Percentiles rank a stretch among this genome's conserved stretches.
Evolutionary conservation across 2,888 invertebrate species (phyloP).

Genomic region (Caenorhabditis zanzibari): DNA sequence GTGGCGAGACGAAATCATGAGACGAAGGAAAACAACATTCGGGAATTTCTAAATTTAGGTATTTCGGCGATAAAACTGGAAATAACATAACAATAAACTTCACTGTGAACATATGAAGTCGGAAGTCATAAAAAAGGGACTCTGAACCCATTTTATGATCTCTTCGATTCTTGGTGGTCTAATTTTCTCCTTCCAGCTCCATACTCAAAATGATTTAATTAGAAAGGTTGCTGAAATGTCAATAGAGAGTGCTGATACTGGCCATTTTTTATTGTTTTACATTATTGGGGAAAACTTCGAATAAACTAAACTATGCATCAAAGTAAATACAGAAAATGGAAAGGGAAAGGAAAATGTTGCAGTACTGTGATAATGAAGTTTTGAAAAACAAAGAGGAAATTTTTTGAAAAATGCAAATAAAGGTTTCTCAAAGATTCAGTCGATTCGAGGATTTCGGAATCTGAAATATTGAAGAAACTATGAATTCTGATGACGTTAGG

Average conservation of each 20-base stretch:
- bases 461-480: no score
- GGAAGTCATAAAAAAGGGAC: neutral
- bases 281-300: neutral
- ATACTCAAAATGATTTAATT: neutral
- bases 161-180: no score
- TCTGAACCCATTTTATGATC: no score
- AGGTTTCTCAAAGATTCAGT: no score
- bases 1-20: conserved; percentile 22
- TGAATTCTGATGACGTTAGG: no score
- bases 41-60: conserved; percentile 23
- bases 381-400: neutral
- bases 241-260: neutral
- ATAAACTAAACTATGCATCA: neutral
- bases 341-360: neutral
- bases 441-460: no score
- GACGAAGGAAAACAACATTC: conserved; percentile 16
- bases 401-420: neutral
- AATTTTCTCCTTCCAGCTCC: neutral
- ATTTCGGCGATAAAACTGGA: neutral
- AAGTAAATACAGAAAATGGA: neutral
- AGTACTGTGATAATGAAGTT: neutral
- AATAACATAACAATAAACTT: neutral
- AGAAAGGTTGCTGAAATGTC: conserved; percentile 14
- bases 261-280: conserved; percentile 6
- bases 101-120: neutral